Evolutionary conservation across 2,113 vertebrate genomes (phyloP), one percentile per base, ranked within the genome.

Genomic region (Carassius auratus): DNA sequence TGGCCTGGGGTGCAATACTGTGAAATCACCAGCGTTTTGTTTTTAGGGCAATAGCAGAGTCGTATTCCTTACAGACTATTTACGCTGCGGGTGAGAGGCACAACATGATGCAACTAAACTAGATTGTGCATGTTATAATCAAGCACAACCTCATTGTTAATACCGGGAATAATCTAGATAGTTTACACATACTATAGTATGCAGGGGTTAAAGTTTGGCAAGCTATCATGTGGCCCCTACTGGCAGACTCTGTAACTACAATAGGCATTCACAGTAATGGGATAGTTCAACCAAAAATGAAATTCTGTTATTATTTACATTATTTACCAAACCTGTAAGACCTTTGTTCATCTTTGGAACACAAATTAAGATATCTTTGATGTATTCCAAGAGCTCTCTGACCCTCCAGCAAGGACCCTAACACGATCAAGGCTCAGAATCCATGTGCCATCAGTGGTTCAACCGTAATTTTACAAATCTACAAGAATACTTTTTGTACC

Each of bases 1-100:
- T 62, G 48, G 33, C 61, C 74, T 66, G 81, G 59, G 30, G 88
- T 85, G 86, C 86, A 86, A 59, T 61, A 84, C 85, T 88, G 88
- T 84, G 57, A 92, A 92, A 93, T 87, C 89, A 87, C 89, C 83
- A 38, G 17, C 21, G 77, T 87, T 91, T 92, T 91, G 89, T 91
- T 92, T 86, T 89, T 89, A 89, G 90, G 89, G 26, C 48, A 57
- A 68, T 42, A 83, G 23, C 23, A 74, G 55, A 23, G n/a, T 30
- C 19, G 0, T 26, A 74, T 59, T 62, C 57, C 68, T 74, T 0
- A 81, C 23, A 50, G 38, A n/a, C 76, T 14, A 1, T 36, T 17
- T 61, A n/a, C 76, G 0, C 57, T 57, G 76, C 17, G 38, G 33
- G 76, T 55, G 23, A 76, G 23, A 0, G n/a, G 48, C 5, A 78